Conservation (phyloP, 2,888 invertebrate genomes). For the Ochlodes sylvanus region DNA sequence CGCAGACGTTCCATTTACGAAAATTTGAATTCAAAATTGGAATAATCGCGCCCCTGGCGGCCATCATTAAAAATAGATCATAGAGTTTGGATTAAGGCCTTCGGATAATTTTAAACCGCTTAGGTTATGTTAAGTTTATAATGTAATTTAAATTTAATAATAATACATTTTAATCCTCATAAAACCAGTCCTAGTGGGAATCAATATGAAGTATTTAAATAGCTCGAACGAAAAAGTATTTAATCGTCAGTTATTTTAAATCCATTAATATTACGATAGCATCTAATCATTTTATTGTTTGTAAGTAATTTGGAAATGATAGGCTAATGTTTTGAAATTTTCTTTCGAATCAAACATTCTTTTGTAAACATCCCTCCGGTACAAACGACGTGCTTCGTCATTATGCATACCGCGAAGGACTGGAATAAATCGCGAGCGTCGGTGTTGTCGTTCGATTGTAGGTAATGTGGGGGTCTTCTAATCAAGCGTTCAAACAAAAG, state of each 20-base stretch:
- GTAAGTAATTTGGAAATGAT: too few species aligned
- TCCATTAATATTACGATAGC: background rate
- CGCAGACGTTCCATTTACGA: conserved; percentile 49
- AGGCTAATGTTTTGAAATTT: too few species aligned
- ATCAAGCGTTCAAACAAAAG: too few species aligned
- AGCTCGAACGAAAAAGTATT: background rate
- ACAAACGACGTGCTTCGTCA: too few species aligned
- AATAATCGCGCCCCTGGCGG: conserved; percentile 67
- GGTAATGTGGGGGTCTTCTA: too few species aligned
- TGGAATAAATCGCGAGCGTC: too few species aligned
- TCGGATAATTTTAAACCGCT: conserved; percentile 63
- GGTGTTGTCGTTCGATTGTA: too few species aligned
- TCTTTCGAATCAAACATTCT: too few species aligned
- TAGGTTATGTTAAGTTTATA: conserved; percentile 44
- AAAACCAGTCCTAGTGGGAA: conserved; percentile 23
- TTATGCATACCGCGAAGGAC: too few species aligned
- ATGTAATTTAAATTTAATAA: conserved; percentile 24
- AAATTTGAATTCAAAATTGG: conserved; percentile 75
- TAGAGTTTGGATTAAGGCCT: conserved; percentile 52
- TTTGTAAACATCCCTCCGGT: too few species aligned
- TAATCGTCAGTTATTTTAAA: background rate
- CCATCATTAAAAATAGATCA: conserved; percentile 79
- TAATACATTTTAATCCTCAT: conserved; percentile 6
- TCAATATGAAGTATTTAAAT: background rate
- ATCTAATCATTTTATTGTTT: too few species aligned